phyloP scores from a whole-genome alignment of 1,140 invertebrate species.

The Protaetia brevitarsis region DNA sequence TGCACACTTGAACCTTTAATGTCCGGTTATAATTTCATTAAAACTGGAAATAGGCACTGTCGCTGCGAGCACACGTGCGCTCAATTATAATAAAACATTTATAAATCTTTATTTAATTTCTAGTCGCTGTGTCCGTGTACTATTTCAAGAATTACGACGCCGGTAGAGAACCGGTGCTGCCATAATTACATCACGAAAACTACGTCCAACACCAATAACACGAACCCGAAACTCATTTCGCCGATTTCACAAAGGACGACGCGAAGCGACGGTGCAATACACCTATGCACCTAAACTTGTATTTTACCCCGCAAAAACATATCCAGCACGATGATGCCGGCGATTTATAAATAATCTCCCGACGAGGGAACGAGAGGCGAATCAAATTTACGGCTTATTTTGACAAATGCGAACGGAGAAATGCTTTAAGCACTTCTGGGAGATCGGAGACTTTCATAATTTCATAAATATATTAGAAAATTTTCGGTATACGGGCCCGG shows the following conservation, averaged over 20 bases:
- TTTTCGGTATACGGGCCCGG: neutral
- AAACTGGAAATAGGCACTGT: constrained; percentile 44
- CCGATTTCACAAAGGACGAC: neutral
- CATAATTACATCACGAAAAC: neutral
- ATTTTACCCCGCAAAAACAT: no score
- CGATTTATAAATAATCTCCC: neutral
- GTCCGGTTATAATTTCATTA: constrained; percentile 44
- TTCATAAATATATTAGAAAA: neutral
- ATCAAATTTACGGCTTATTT: neutral
- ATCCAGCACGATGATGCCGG: no score
- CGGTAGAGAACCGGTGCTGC: neutral
- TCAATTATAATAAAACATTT: constrained; percentile 45
- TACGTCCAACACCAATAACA: neutral
- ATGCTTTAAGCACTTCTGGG: neutral
- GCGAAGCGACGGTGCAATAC: neutral
- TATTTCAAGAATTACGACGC: constrained; percentile 21
- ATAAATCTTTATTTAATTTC: constrained; percentile 40
- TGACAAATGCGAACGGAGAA: constrained; percentile 7
- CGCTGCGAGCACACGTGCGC: constrained; percentile 44
- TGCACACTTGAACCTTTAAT: constrained; percentile 42
- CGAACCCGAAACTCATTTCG: neutral
- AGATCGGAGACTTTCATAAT: neutral
- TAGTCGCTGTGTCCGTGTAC: constrained; percentile 33
- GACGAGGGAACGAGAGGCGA: neutral
- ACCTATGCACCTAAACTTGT: neutral